Evolutionary conservation across 2,888 invertebrate genomes (phyloP).

Genomic region (Acleris cristana): DNA sequence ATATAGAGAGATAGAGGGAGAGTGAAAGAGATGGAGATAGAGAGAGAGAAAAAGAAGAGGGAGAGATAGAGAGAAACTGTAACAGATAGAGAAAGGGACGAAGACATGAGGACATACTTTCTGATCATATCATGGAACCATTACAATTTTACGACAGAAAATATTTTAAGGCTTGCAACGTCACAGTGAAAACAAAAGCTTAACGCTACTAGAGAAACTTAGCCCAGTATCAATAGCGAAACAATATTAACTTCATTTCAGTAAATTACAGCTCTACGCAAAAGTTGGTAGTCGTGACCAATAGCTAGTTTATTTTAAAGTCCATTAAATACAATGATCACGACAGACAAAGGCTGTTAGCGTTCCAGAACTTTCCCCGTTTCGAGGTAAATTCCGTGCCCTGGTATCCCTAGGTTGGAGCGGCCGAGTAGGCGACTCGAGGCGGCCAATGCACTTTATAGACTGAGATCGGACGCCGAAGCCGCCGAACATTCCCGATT

Average conservation of each 20-base stretch:
- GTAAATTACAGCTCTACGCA: slow-evolving; percentile 27
- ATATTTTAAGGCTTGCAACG: too few relatives aligned
- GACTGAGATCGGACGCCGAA: slow-evolving; percentile 70
- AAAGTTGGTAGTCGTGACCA: slow-evolving; percentile 35
- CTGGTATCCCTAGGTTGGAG: slow-evolving; percentile 24
- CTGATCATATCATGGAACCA: too few relatives aligned
- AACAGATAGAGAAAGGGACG: too few relatives aligned
- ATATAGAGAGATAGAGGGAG: too few relatives aligned
- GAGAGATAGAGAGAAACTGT: too few relatives aligned
- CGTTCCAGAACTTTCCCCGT: slow-evolving; percentile 32
- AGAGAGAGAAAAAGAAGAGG: too few relatives aligned
- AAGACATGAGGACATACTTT: too few relatives aligned
- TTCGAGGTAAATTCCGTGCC: slow-evolving; percentile 30
- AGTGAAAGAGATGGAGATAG: too few relatives aligned
- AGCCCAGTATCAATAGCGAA: slow-evolving; percentile 19
- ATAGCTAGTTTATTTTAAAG: slow-evolving; percentile 37
- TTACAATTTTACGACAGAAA: too few relatives aligned
- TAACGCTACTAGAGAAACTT: slow-evolving; percentile 1
- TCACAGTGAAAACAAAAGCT: background rate
- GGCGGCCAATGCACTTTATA: slow-evolving; percentile 77
- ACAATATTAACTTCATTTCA: slow-evolving; percentile 19
- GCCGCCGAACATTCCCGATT: slow-evolving; percentile 62
- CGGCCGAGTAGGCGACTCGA: slow-evolving; percentile 59
- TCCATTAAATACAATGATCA: slow-evolving; percentile 36
- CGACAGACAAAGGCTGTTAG: slow-evolving; percentile 35